Percentiles rank a stretch among this genome's conserved stretches.
Evolutionary conservation across 2,113 vertebrate species (phyloP).

Genomic region (Buteo buteo): DNA sequence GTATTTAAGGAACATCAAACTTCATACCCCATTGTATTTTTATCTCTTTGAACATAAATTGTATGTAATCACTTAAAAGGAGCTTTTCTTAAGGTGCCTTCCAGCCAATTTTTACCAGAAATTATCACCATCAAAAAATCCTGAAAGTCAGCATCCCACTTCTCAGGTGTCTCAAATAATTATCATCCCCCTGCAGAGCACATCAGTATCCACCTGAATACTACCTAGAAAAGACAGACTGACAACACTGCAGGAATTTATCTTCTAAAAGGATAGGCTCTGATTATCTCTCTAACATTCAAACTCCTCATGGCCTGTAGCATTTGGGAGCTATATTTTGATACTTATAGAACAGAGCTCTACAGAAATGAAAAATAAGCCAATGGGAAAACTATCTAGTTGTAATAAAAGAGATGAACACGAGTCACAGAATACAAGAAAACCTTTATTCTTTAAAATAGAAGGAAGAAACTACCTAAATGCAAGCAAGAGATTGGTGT

Average conservation of each 20-base stretch:
- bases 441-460: neutral
- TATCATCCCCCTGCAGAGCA: neutral
- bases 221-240: neutral
- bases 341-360: neutral
- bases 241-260: neutral
- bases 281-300: neutral
- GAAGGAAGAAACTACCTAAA: neutral
- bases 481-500: neutral
- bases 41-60: neutral
- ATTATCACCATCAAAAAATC: neutral
- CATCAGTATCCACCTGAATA: neutral
- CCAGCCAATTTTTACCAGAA: neutral
- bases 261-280: neutral
- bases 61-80: neutral
- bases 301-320: neutral
- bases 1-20: neutral
- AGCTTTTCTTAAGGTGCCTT: neutral
- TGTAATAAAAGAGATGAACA: neutral
- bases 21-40: neutral
- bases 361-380: neutral
- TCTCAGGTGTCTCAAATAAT: neutral
- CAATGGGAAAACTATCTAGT: neutral
- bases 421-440: neutral
- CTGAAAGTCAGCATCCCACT: neutral
- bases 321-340: neutral